Percentiles rank a stretch among this genome's conserved stretches.
These are phyloP conservation scores for Acronicta alni DNA, from an alignment of 2,888 invertebrate genomes.

Conservation along the genomic window DNA sequence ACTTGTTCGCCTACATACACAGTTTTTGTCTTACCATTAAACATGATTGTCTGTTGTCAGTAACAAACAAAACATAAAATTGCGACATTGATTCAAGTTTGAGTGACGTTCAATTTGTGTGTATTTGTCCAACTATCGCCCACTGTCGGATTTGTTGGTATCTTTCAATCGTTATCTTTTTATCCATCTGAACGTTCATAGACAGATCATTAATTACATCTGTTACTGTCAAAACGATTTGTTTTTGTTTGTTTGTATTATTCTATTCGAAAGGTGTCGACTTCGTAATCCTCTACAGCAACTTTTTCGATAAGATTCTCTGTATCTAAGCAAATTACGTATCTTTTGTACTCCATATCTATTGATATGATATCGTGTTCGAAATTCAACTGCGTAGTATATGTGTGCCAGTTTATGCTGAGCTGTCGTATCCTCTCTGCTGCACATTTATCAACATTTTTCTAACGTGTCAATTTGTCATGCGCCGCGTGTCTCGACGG, in stretches of 20 bases:
- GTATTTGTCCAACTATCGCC: slow-evolving; percentile 64
- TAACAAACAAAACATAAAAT: slow-evolving; percentile 58
- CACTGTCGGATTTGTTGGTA: slow-evolving; percentile 58
- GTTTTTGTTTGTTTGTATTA: slow-evolving; percentile 48
- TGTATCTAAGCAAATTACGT: slow-evolving; percentile 67
- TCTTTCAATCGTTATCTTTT: slow-evolving; percentile 57
- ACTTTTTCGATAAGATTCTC: slow-evolving; percentile 58
- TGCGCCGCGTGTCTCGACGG: slow-evolving; percentile 37
- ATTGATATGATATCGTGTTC: slow-evolving; percentile 56
- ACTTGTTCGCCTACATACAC: slow-evolving; percentile 67
- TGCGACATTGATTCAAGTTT: slow-evolving; percentile 67
- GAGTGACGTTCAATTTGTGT: slow-evolving; percentile 70
- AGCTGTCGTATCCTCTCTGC: slow-evolving; percentile 27
- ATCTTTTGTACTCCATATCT: slow-evolving; percentile 63
- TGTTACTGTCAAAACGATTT: slow-evolving; percentile 49
- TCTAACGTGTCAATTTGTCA: slow-evolving; percentile 43
- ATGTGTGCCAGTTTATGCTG: slow-evolving; percentile 42
- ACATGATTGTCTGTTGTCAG: slow-evolving; percentile 72
- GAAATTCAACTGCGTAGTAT: slow-evolving; percentile 71
- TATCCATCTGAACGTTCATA: slow-evolving; percentile 50
- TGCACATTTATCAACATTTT: slow-evolving; percentile 29
- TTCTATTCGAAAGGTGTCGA: slow-evolving; percentile 36
- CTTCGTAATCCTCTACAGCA: slow-evolving; percentile 57
- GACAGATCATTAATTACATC: slow-evolving; percentile 58
- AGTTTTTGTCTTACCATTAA: slow-evolving; percentile 64